These are phyloP conservation scores for Bellardia pandia DNA, from an alignment of 2,888 invertebrate species.

Conservation along the genomic window DNA sequence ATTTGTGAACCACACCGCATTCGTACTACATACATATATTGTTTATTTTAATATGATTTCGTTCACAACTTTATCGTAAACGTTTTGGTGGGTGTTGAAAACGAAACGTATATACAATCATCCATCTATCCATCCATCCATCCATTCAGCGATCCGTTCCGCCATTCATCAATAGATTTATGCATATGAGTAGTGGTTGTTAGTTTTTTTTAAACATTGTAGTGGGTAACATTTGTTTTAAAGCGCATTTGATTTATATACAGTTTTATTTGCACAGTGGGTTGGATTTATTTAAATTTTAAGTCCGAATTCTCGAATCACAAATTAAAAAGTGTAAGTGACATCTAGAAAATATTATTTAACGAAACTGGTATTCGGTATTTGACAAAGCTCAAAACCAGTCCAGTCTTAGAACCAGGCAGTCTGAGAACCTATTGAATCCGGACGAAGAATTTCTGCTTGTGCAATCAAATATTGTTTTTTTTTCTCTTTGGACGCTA, in stretches of 20 bases:
- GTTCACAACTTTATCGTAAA: conserved; percentile 44
- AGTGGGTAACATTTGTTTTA: neutral
- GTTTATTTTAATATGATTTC: conserved; percentile 30
- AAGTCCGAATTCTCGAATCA: no score
- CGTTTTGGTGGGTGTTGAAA: conserved; percentile 64
- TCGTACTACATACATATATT: no score
- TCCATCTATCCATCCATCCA: neutral
- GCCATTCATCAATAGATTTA: conserved; percentile 51
- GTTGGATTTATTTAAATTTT: neutral
- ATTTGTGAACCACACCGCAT: neutral
- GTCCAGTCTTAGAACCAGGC: no score
- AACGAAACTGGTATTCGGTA: no score
- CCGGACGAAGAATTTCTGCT: no score
- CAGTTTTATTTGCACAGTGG: conserved; percentile 1
- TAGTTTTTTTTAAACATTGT: conserved; percentile 13
- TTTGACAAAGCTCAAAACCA: no score
- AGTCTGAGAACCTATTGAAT: no score
- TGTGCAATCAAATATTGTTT: no score
- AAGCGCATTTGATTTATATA: neutral
- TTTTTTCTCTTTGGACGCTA: no score
- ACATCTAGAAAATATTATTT: no score
- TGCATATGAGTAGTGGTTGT: conserved; percentile 37
- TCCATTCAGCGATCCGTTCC: conserved; percentile 16
- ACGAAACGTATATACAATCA: neutral
- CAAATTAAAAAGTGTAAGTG: no score